Conservation (phyloP, 2,113 vertebrate species). For the Laticauda colubrina region DNA sequence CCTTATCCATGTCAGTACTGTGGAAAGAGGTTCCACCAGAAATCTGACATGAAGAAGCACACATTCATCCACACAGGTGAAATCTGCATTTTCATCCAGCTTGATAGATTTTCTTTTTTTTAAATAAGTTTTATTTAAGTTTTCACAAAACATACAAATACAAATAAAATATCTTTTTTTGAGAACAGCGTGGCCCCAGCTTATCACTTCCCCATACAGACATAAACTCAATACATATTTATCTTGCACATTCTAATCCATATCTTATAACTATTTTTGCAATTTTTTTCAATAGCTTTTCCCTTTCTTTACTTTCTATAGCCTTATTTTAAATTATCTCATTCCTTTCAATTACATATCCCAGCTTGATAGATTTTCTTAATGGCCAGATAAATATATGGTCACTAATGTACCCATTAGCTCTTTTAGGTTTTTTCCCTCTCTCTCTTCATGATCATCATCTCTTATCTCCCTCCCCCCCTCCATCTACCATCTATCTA, state of each 20-base stretch:
- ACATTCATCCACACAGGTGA: slow-evolving; percentile 98
- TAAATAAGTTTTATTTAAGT: no score
- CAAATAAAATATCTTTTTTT: no score
- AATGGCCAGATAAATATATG: not conserved
- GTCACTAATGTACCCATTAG: not conserved
- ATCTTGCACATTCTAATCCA: no score
- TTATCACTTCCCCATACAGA: no score
- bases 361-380: not conserved
- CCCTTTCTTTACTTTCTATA: no score
- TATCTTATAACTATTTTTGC: no score
- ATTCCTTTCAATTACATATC: no score
- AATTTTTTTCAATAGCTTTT: no score
- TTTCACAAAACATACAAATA: no score
- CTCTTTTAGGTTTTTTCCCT: not conserved
- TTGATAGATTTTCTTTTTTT: not conserved
- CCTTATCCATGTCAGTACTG: slow-evolving; percentile 98
- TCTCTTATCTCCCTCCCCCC: not conserved
- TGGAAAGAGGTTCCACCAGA: slow-evolving; percentile 98
- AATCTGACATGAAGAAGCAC: slow-evolving; percentile 99
- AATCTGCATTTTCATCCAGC: not conserved
- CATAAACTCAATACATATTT: no score
- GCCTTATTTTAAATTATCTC: no score
- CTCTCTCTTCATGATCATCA: not conserved
- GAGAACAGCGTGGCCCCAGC: no score
- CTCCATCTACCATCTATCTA: not conserved